Base-by-base conservation (phyloP, 2,113 vertebrate species). In the Hydrolagus affinis region DNA sequence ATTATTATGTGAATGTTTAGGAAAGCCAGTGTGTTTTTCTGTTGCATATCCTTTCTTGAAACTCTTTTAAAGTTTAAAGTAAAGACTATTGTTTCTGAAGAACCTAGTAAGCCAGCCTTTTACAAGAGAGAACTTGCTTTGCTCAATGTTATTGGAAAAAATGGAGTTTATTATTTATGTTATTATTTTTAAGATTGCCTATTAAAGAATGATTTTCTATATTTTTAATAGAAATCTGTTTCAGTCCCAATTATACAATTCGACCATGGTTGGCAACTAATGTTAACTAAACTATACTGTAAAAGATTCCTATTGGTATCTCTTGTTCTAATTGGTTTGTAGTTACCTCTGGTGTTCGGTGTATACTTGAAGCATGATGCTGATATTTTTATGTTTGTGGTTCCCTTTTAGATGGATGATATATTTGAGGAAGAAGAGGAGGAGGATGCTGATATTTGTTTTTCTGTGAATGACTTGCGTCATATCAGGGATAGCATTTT, bases 401-500 rank as follows among this genome's bases (percentile, higher is more conserved):
- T 4, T 32, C 78, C 12, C 64, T 32, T 83, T 44, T 23, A 83
- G 87, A 23, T 91, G 15, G 91, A 94, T 17, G 93, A 94, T n/a
- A 87, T 88, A 1, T 88, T 94, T 64, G 95, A 95, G 68, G 90
- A 92, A 17, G 89, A 90, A 23, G 89, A 88, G 0, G 89, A 91
- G 64, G 96, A 96, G 23, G 92, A 92, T 75, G 30, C 17, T 64
- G 88, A 88, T 23, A 12, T 95, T 73, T 91, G 91, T 87, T 94
- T 98, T 85, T 95, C 96, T 17, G 86, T 87, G 0, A 88, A 90
- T 0, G 94, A 98, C 85, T 88, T 97, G 86, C 87, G 92, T 86
- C 92, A 91, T 86, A 87, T 99, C 78, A 93, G 95, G 78, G 88
- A 95, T 7, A 89, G 91, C 2, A 85, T 95, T 15, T 92, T 95